Base-by-base conservation (phyloP, 2,888 invertebrate species). In the Empis livida region DNA sequence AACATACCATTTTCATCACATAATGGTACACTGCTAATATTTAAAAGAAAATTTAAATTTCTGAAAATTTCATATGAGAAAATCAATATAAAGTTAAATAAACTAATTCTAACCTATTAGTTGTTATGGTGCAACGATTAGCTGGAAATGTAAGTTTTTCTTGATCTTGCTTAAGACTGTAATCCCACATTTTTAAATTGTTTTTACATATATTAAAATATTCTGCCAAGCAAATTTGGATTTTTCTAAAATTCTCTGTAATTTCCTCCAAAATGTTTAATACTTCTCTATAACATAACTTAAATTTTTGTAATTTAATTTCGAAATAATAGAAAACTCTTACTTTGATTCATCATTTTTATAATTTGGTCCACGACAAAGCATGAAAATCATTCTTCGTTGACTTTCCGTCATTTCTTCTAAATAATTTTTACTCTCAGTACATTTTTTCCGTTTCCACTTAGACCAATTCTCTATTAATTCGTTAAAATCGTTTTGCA, bases 341-440 rank as follows among this genome's bases (percentile, higher is more conserved):
- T 63, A 80, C 80, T 73, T 71, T 10, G 74, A 71, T 59, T 79
- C 75, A 43, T 71, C 60, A 41, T 68, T 65, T 5, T 72, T 73
- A 58, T 72, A 80, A 46, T 68, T 73, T 0, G 80, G 78, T 39
- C 81, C 82, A 55, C 78, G 69, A 56, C 83, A 84, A 39, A 82
- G 55, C 11, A 82, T 62, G 64, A 74, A 75, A 44, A 75, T 61
- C 69, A 77, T 76, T 50, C 80, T 68, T 42, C 58, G 59, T 52
- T 77, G 50, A 11, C 38, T 30, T 13, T 27, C 42, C 3, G 40
- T 52, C 43, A 45, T 59, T 4, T 57, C 55, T 39, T 59, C 45
- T 45, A 54, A 54, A 15, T 47, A 38, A 14, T 52, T 41, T 13
- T 46, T 35, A 8, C 52, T 51, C 27, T 58, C 55, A 3, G 55